These are phyloP conservation scores for Enteromius fasciolatus DNA, from an alignment of 2,797 vertebrate species.

Conservation along the genomic window DNA sequence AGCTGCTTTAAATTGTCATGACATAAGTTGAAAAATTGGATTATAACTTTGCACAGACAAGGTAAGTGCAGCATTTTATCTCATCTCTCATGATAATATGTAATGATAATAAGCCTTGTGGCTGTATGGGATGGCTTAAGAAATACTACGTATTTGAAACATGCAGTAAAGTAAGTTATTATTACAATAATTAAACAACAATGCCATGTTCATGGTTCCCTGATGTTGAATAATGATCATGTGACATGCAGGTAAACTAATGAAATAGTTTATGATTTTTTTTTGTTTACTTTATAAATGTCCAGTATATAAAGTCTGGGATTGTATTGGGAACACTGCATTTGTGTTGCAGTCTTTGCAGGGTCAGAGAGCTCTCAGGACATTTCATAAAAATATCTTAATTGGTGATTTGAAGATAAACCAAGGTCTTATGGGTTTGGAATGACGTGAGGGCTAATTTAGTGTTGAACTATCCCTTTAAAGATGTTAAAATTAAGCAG, in stretches of 20 bases:
- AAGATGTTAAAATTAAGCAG: not conserved
- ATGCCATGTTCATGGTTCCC: not conserved
- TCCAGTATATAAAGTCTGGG: not conserved
- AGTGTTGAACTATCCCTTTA: not conserved
- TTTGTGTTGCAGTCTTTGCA: not conserved
- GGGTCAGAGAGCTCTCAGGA: too few species aligned
- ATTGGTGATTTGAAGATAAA: not conserved
- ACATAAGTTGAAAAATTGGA: not conserved
- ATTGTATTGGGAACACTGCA: not conserved
- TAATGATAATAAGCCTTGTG: not conserved
- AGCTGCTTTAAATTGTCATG: not conserved
- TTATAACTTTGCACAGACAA: constrained; percentile 11
- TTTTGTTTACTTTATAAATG: constrained; percentile 1
- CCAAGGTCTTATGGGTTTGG: not conserved
- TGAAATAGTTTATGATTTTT: not conserved
- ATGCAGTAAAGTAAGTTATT: not conserved
- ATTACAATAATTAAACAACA: not conserved
- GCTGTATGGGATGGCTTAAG: not conserved
- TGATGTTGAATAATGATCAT: not conserved
- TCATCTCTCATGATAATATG: constrained; percentile 6
- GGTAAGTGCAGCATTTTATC: not conserved
- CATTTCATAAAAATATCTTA: not conserved
- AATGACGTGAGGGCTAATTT: not conserved
- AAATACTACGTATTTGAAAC: not conserved
- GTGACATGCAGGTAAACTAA: not conserved